These are phyloP conservation scores for Drosophila nikananu DNA, from an alignment of 1,140 invertebrate species.

Conservation along the genomic window DNA sequence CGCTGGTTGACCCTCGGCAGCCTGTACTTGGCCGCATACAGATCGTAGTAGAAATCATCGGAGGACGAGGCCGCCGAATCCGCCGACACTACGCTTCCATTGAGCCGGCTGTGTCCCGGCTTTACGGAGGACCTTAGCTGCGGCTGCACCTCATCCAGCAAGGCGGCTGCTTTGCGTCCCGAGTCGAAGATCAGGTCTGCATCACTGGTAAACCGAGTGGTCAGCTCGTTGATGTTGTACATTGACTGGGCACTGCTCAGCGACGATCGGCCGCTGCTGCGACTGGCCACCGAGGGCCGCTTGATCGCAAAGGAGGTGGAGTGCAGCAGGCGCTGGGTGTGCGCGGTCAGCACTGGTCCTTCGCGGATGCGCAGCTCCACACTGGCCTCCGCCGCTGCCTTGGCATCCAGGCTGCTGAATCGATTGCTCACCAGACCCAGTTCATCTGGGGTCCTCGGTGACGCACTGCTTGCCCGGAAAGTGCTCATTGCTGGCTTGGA, in stretches of 20 bases:
- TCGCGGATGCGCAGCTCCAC: constrained; percentile 68
- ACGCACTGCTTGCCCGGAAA: constrained; percentile 37
- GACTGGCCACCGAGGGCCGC: constrained; percentile 70
- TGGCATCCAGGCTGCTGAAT: constrained; percentile 52
- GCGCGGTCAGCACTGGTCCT: constrained; percentile 57
- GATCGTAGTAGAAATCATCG: constrained; percentile 69
- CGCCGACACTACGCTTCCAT: constrained; percentile 35
- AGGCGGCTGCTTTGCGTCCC: constrained; percentile 66
- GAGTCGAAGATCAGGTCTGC: constrained; percentile 71
- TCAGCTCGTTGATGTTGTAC: constrained; percentile 76
- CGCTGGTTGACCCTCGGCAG: constrained; percentile 62
- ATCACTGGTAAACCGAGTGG: constrained; percentile 61
- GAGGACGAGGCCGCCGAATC: constrained; percentile 34
- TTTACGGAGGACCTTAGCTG: constrained; percentile 68
- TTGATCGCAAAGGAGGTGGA: constrained; percentile 83
- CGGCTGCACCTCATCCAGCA: constrained; percentile 76
- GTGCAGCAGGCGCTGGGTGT: constrained; percentile 70
- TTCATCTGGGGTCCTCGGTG: constrained; percentile 57
- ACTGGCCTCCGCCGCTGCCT: constrained; percentile 13
- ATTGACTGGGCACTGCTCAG: constrained; percentile 76
- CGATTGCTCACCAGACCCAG: constrained; percentile 66
- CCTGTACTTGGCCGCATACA: constrained; percentile 67
- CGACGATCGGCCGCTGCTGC: constrained; percentile 72
- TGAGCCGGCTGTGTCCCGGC: constrained; percentile 36
- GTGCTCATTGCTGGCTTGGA: constrained; percentile 66